These are phyloP conservation scores for Apeltes quadracus DNA, from an alignment of 2,113 vertebrate species.

Conservation along the genomic window DNA sequence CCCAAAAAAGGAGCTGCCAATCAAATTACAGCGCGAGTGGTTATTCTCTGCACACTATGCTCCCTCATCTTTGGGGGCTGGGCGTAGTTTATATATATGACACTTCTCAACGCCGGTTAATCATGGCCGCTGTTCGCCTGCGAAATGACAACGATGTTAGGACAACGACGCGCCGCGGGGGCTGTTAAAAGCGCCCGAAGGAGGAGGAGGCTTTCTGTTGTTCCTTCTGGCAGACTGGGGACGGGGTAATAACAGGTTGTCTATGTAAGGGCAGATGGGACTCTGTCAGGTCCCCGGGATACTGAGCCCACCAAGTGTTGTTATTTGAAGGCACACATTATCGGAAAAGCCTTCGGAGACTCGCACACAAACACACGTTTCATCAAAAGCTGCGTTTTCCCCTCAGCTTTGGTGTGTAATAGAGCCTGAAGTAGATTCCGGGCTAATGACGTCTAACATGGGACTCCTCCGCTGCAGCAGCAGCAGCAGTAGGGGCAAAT, in stretches of 20 bases:
- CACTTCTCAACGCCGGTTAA: conserved; percentile 48
- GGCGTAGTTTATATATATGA: conserved; percentile 4
- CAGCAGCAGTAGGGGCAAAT: conserved; percentile 51
- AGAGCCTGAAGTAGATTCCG: conserved; percentile 60
- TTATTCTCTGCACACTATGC: background rate
- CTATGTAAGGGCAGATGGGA: conserved; percentile 67
- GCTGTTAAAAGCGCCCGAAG: conserved; percentile 44
- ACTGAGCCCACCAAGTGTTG: conserved; percentile 40
- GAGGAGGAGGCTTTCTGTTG: conserved; percentile 47
- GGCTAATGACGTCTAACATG: conserved; percentile 54
- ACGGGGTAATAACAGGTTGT: conserved; percentile 72
- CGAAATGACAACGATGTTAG: conserved; percentile 51
- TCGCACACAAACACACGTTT: conserved; percentile 38
- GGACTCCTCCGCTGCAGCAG: conserved; percentile 54
- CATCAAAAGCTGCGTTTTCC: conserved; percentile 57
- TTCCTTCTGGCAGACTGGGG: conserved; percentile 59
- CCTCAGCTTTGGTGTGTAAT: conserved; percentile 57
- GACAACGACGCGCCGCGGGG: conserved; percentile 48
- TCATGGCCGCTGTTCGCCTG: conserved; percentile 40
- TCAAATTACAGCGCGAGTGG: conserved; percentile 6
- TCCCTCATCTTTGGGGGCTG: background rate
- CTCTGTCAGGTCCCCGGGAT: conserved; percentile 54
- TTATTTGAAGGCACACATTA: conserved; percentile 57
- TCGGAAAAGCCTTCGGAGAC: conserved; percentile 29
- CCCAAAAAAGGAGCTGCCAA: conserved; percentile 23